These are phyloP conservation scores for Prunella himalayana DNA, from an alignment of 2,113 vertebrate species.

Conservation along the genomic window DNA sequence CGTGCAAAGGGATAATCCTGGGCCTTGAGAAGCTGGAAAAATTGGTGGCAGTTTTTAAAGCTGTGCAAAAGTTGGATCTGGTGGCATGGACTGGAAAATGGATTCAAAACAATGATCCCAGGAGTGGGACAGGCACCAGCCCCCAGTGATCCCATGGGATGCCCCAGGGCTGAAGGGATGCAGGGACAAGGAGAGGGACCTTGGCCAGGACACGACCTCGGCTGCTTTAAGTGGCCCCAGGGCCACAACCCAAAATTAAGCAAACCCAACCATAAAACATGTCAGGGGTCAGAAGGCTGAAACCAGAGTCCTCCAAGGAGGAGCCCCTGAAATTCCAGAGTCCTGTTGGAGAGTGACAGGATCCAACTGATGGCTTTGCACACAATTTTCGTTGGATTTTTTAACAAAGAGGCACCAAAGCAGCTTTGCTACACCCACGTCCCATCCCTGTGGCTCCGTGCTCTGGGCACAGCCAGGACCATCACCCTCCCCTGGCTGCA, in stretches of 20 bases:
- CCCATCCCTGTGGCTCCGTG: background rate
- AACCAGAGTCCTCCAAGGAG: background rate
- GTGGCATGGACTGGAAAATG: background rate
- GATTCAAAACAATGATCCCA: background rate
- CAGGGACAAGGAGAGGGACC: background rate
- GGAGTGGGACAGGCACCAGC: background rate
- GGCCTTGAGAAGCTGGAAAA: background rate
- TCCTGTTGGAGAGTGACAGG: background rate
- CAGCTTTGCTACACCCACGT: background rate
- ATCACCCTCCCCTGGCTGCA: background rate
- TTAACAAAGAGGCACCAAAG: background rate
- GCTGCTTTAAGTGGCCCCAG: background rate
- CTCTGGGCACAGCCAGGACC: background rate
- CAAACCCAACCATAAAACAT: background rate
- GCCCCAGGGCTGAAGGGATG: background rate
- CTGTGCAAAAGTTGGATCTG: background rate
- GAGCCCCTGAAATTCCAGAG: background rate
- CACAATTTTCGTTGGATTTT: background rate
- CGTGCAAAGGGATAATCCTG: background rate
- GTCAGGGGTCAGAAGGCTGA: background rate
- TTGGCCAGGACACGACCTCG: accelerated
- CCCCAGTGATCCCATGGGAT: background rate
- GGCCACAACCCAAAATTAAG: background rate
- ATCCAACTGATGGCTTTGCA: background rate
- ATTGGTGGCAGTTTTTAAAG: background rate